A percentile compares a stretch with the other conserved stretches of the same genome.
Conservation (phyloP, 1,140 invertebrate species). For the Platyscapa corneri region DNA sequence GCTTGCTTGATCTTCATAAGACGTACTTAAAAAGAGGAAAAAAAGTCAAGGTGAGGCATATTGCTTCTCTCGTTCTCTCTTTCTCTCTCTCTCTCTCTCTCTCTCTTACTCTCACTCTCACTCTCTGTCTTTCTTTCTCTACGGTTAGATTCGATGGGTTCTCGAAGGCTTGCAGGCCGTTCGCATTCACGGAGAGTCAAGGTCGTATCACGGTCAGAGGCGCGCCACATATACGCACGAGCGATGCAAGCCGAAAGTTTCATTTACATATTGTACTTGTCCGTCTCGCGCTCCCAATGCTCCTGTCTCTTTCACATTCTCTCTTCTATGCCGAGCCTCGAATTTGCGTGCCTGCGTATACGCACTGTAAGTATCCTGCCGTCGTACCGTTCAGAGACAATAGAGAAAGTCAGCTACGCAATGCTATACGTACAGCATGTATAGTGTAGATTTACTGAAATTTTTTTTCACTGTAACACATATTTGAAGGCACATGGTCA, state of each 20-base stretch:
- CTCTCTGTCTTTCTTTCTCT: too few relatives aligned
- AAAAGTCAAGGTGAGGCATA: neutral
- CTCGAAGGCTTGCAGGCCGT: neutral
- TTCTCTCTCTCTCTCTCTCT: too few relatives aligned
- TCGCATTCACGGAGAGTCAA: neutral
- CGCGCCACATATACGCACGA: neutral
- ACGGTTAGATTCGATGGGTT: neutral
- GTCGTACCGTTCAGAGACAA: neutral
- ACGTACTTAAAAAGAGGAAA: neutral
- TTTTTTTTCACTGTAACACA: too few relatives aligned
- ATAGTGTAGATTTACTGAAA: too few relatives aligned
- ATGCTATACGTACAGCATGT: neutral
- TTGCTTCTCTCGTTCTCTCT: too few relatives aligned
- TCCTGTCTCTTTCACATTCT: neutral
- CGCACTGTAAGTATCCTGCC: neutral
- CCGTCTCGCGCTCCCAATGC: neutral
- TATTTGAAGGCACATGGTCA: too few relatives aligned
- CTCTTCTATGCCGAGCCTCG: neutral
- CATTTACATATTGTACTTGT: neutral
- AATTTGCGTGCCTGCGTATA: neutral
- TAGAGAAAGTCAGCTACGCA: neutral
- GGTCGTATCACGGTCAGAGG: constrained; percentile 9
- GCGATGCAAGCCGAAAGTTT: neutral
- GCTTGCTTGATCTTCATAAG: too few relatives aligned
- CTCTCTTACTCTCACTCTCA: too few relatives aligned